These are phyloP conservation scores for Archivesica marissinica DNA, from an alignment of 1,140 invertebrate genomes.

Conservation along the genomic window DNA sequence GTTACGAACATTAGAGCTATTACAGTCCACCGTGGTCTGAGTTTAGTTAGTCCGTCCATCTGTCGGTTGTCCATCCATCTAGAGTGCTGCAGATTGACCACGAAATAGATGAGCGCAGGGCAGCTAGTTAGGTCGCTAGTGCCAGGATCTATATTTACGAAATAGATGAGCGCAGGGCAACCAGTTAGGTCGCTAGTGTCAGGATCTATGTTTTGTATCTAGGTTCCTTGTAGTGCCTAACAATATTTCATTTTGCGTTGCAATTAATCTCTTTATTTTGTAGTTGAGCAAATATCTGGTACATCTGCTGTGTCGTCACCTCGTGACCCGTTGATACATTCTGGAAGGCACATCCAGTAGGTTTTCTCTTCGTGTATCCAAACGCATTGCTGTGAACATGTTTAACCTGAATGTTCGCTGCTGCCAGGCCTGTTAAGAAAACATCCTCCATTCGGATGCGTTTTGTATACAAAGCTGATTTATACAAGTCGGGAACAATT, in stretches of 20 bases:
- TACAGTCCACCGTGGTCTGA: too few relatives aligned
- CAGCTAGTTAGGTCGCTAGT: too few relatives aligned
- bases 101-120: too few relatives aligned
- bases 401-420: constrained; percentile 54
- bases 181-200: too few relatives aligned
- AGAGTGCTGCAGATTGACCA: too few relatives aligned
- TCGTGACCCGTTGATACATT: constrained; percentile 66
- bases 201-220: too few relatives aligned
- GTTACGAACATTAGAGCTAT: too few relatives aligned
- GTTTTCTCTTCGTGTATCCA: constrained; percentile 17
- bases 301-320: constrained; percentile 60
- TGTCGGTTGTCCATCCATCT: too few relatives aligned
- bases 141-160: too few relatives aligned
- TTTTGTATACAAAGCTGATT: constrained; percentile 67
- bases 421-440: constrained; percentile 81
- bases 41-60: too few relatives aligned
- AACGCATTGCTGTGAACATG: constrained; percentile 61
- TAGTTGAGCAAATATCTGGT: constrained; percentile 33
- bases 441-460: constrained; percentile 83
- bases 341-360: constrained; percentile 66
- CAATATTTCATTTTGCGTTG: constrained; percentile 27
- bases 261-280: constrained; percentile 46
- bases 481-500: constrained; percentile 75
- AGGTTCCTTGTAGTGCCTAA: too few relatives aligned
- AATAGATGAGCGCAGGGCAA: too few relatives aligned